A percentile compares a stretch with the other conserved stretches of the same genome.
These are phyloP conservation scores for Tautogolabrus adspersus DNA, from an alignment of 2,113 vertebrate genomes.

Conservation along the genomic window DNA sequence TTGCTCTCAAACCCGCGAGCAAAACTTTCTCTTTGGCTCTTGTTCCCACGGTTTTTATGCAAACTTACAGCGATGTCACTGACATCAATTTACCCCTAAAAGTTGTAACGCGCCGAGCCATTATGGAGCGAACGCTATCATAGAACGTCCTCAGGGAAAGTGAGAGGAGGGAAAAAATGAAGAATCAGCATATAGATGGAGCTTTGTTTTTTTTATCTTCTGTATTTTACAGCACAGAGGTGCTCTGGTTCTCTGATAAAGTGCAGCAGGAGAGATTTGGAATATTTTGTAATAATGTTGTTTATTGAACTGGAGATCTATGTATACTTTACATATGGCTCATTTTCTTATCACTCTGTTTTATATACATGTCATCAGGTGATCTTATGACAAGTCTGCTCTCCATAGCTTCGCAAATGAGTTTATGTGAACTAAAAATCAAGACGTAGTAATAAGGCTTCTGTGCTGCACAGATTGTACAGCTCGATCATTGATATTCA, in stretches of 20 bases:
- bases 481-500: slow-evolving; percentile 64
- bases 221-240: slow-evolving; percentile 44
- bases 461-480: slow-evolving; percentile 54
- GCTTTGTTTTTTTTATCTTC: slow-evolving; percentile 33
- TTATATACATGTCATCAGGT: slow-evolving; percentile 29
- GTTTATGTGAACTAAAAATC: slow-evolving; percentile 73
- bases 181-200: slow-evolving; percentile 71
- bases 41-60: slow-evolving; percentile 74
- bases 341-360: background rate
- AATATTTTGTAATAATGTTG: slow-evolving; percentile 50
- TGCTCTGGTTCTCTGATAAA: slow-evolving; percentile 48
- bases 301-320: slow-evolving; percentile 25
- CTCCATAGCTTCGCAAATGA: slow-evolving; percentile 48
- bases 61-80: slow-evolving; percentile 72
- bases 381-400: slow-evolving; percentile 34
- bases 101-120: slow-evolving; percentile 51
- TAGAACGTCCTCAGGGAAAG: slow-evolving; percentile 53
- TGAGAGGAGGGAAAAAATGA: slow-evolving; percentile 52
- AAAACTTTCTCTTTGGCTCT: slow-evolving; percentile 57
- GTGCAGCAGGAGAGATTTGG: slow-evolving; percentile 28
- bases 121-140: slow-evolving; percentile 59
- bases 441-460: slow-evolving; percentile 59
- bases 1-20: slow-evolving; percentile 47
- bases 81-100: slow-evolving; percentile 81
- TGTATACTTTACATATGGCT: slow-evolving; percentile 12